Evolutionary conservation across 2,797 vertebrate species (phyloP).

Genomic region (Lepilemur septentrionalis): DNA sequence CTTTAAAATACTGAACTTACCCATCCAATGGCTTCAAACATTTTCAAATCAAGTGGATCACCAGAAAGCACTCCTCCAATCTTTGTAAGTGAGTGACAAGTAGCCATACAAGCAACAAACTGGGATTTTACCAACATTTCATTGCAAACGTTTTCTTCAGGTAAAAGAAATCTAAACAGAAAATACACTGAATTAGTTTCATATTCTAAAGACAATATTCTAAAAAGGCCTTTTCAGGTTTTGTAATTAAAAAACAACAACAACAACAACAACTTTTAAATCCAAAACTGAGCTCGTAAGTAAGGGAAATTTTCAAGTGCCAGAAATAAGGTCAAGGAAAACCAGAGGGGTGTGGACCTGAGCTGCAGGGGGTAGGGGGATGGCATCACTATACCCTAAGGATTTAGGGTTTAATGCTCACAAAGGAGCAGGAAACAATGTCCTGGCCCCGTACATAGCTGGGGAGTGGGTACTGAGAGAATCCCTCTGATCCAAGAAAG

Average conservation of each 20-base stretch:
- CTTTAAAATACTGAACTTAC: conserved; percentile 86
- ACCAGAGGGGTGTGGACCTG: background rate
- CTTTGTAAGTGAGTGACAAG: conserved; percentile 98
- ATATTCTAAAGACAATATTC: background rate
- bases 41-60: conserved; percentile 98
- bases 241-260: background rate
- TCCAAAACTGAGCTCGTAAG: background rate
- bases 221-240: background rate
- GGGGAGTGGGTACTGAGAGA: background rate
- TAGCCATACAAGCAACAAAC: conserved; percentile 98
- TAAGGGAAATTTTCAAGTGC: background rate
- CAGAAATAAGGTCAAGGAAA: background rate
- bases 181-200: conserved; percentile 48
- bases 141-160: conserved; percentile 92
- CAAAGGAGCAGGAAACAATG: background rate
- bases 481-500: background rate
- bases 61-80: conserved; percentile 97
- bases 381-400: background rate
- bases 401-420: background rate
- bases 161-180: conserved; percentile 90
- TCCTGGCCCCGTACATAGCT: background rate
- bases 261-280: background rate
- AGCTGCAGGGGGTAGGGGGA: too few species aligned
- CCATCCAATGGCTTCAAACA: conserved; percentile 99
- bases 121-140: conserved; percentile 93